Conservation (phyloP, 2,888 invertebrate genomes). For the Caenorhabditis afra region DNA sequence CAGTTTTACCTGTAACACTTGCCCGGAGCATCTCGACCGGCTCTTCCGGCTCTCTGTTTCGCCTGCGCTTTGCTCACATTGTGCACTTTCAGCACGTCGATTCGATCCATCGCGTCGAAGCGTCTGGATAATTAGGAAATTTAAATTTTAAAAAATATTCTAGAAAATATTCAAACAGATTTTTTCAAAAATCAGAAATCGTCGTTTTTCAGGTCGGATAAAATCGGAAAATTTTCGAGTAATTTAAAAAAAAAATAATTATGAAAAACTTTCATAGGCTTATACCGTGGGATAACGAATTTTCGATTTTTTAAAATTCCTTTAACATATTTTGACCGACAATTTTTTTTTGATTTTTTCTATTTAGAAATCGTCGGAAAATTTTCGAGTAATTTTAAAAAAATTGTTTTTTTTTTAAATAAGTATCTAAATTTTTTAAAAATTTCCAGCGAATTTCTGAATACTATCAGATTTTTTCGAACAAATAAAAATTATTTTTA, state of each 20-base stretch:
- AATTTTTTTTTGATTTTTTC: neutral
- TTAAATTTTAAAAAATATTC: neutral
- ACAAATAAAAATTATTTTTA: neutral
- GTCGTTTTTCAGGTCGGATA: neutral
- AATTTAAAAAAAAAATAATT: neutral
- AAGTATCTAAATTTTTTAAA: neutral
- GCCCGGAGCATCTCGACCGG: slow-evolving; percentile 85
- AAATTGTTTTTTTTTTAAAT: neutral
- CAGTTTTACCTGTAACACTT: slow-evolving; percentile 72
- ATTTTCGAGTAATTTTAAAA: neutral
- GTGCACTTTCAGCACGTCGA: slow-evolving; percentile 88
- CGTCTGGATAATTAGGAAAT: slow-evolving; percentile 62
- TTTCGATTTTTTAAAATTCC: no score
- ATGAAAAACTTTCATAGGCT: no score
- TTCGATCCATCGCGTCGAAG: slow-evolving; percentile 71
- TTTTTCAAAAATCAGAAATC: neutral
- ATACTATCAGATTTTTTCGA: no score
- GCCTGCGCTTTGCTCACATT: slow-evolving; percentile 92
- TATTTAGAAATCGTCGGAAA: neutral
- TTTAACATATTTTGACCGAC: no score
- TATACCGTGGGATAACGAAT: no score
- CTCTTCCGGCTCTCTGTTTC: slow-evolving; percentile 92
- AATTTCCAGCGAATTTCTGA: no score
- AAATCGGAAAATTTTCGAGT: neutral
- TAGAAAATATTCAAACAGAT: no score